Evolutionary conservation across 2,797 vertebrate species (phyloP), one percentile per base, ranked within the genome.

Genomic region (Enteromius thamalakanensis): DNA sequence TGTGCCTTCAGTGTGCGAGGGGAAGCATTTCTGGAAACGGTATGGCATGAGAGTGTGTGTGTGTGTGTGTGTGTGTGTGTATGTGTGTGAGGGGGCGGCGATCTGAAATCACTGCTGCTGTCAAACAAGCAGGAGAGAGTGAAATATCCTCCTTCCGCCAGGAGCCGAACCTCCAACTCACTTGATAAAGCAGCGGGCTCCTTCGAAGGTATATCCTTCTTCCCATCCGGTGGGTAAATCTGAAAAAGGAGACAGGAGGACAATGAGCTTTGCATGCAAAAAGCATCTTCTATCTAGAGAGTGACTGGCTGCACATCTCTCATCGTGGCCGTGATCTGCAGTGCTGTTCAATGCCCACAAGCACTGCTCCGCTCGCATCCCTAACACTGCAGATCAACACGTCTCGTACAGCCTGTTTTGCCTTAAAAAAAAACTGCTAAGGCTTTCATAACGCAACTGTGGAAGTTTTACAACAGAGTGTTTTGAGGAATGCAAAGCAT

Each of bases 161-260:
- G 55, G 80, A 76, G 62, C 53, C 11, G 47, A 45, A 85, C 87
- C 84, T 86, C 85, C 58, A 75, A 95, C 97, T 98, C 95, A 99
- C 98, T 99, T 99, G 92, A 99, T 97, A 91, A 97, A 99, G 87
- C 98, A 99, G 88, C 98, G 95, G 70, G 98, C 98, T 87, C 98
- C 98, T 92, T 99, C 98, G 86, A 99, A 99, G 58, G 98, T 98
- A 87, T 95, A 99, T 23, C 97, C 98, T 94, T 99, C 98, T 89
- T 99, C 97, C 98, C 98, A 99, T 86, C 98, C 98, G n/a, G 96
- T 98, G 69, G 97, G 97, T 90, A 99, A 93, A 92, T 98, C 98
- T 99, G 75, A 60, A 94, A 51, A 85, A 51, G 86, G n/a, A 89
- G 88, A 90, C 86, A 89, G 77, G 87, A 93, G 55, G 92, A 81